Conservation (phyloP, 1,140 invertebrate genomes). For the Drosophila grimshawi region DNA sequence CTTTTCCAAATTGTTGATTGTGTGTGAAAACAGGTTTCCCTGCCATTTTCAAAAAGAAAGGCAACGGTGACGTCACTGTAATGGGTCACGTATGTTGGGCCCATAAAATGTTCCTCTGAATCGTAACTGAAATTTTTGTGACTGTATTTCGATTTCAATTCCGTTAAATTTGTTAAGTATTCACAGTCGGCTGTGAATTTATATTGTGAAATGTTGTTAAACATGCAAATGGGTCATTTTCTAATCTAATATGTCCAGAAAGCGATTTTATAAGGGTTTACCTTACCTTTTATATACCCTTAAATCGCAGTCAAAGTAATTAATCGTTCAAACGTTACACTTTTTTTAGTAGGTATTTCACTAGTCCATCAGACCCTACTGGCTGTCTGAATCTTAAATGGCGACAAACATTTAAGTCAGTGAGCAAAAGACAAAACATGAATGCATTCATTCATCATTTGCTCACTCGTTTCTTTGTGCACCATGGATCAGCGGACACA, state of each 20-base stretch:
- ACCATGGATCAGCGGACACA: slow-evolving; percentile 20
- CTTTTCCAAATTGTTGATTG: slow-evolving; percentile 27
- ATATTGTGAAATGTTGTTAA: background rate
- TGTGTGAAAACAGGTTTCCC: slow-evolving; percentile 20
- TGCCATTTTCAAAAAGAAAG: slow-evolving; percentile 10
- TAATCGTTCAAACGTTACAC: no score
- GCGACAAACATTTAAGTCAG: slow-evolving; percentile 10
- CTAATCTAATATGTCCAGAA: background rate
- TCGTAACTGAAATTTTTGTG: slow-evolving; percentile 5
- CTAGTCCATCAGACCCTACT: background rate
- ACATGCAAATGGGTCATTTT: background rate
- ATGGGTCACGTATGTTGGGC: slow-evolving; percentile 23
- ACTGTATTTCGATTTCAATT: slow-evolving; percentile 11
- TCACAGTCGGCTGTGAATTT: slow-evolving; percentile 16
- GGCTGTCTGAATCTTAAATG: background rate
- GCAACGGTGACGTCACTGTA: slow-evolving; percentile 3
- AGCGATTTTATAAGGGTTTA: background rate
- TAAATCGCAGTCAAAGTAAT: no score
- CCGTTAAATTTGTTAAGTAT: slow-evolving; percentile 1
- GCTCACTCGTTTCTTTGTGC: background rate
- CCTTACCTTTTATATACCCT: background rate
- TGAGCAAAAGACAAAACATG: slow-evolving; percentile 24
- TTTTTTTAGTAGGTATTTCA: background rate
- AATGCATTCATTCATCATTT: slow-evolving; percentile 19
- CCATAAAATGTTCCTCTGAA: slow-evolving; percentile 19